phyloP scores from a whole-genome alignment of 2,797 vertebrate genomes.

The Etheostoma nigrum region DNA sequence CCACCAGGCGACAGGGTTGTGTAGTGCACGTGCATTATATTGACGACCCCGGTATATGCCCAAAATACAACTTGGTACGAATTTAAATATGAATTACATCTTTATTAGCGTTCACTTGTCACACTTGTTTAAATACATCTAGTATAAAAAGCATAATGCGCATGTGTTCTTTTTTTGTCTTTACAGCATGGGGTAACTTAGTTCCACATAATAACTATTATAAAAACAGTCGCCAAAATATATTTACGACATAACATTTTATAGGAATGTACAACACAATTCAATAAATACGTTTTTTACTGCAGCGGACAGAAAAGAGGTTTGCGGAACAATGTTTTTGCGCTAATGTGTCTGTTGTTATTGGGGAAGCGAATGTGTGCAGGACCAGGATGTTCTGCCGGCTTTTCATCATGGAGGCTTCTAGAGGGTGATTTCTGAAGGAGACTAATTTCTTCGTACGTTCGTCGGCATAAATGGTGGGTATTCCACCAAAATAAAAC shows the following conservation, averaged over 20 bases:
- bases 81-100: not conserved
- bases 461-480: not conserved
- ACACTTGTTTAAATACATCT: not conserved
- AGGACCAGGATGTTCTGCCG: conserved; percentile 58
- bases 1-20: conserved; percentile 38
- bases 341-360: conserved; percentile 9
- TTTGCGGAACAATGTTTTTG: conserved; percentile 48
- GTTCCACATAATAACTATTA: not conserved
- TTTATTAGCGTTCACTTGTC: not conserved
- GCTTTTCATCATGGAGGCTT: conserved; percentile 64
- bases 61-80: not conserved
- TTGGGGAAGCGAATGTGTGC: conserved; percentile 34
- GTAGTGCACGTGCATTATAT: not conserved
- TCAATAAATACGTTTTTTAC: not conserved
- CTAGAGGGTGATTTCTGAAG: conserved; percentile 71
- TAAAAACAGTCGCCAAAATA: not conserved
- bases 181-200: not conserved
- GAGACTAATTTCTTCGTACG: conserved; percentile 50
- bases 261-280: not conserved
- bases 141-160: not conserved
- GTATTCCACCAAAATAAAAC: not conserved
- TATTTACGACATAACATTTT: not conserved
- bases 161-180: not conserved
- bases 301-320: rapidly evolving
- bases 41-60: not conserved